Base-by-base conservation (phyloP, 2,797 vertebrate genomes). In the Crocidura indochinensis region DNA sequence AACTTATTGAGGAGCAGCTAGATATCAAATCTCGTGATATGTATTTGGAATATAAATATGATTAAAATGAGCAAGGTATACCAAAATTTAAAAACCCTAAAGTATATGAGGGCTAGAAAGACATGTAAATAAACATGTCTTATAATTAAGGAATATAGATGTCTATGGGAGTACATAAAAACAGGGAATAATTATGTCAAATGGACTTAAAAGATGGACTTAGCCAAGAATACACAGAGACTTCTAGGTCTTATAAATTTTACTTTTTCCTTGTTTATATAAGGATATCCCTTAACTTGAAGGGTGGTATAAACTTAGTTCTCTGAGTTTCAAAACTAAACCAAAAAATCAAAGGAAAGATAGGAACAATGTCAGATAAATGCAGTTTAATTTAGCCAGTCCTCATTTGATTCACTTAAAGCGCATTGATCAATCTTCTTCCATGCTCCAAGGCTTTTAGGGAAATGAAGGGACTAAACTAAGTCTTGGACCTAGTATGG, bases 321-420 rank as follows among this genome's bases (percentile, higher is more conserved):
- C 22, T 91, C 75, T 77, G 60, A 17, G 47, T 81, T 90, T 92
- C 67, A 77, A 64, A 86, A n/a, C 27, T 10, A 64, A 68, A 78
- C 12, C 82, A 49, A 84, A 65, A 89, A 81, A 75, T 8, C 10
- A 17, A 92, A 77, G 67, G 17, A 60, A 60, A 56, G 64, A 65
- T 27, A 65, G 24, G 22, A 65, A 65, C 17, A 27, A 12, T 65
- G 19, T 60, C 56, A 60, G 56, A 60, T 19, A 19, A 15, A 60
- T 60, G 56, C 56, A 60, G 56, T 60, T 60, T 60, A 60, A 60
- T 60, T 60, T 60, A 60, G 56, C 56, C 56, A 60, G 56, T 60
- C 56, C 56, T 60, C 56, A 20, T 60, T 60, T 60, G 56, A 60
- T 60, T 60, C 56, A 60, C 22, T 60, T 60, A 60, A 60, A 60